Percentiles rank a stretch among this genome's conserved stretches.
Conservation (phyloP, 2,888 invertebrate genomes). For the Dicyrtoma fusca region DNA sequence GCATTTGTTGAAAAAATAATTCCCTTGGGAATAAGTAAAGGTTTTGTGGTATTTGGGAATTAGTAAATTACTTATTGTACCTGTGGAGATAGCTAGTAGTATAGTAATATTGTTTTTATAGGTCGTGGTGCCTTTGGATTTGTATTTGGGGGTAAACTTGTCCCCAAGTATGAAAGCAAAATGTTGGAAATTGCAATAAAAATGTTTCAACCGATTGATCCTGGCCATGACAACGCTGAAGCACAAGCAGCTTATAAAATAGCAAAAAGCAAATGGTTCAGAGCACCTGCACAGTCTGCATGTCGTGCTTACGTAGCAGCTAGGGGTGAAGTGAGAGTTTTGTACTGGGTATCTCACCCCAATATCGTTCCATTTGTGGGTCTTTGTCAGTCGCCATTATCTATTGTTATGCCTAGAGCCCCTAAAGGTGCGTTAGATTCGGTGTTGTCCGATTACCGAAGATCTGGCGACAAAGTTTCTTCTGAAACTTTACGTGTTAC, state of each 20-base stretch:
- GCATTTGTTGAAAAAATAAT: no score
- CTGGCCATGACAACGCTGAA: slow-evolving; percentile 70
- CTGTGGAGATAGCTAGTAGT: neutral
- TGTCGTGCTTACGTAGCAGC: slow-evolving; percentile 97
- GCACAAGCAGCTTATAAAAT: slow-evolving; percentile 69
- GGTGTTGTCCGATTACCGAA: slow-evolving; percentile 79
- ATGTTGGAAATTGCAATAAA: slow-evolving; percentile 58
- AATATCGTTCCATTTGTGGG: slow-evolving; percentile 86
- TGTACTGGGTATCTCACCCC: slow-evolving; percentile 81
- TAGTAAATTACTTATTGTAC: no score
- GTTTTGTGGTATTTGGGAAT: neutral
- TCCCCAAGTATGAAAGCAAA: slow-evolving; percentile 53
- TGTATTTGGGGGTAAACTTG: slow-evolving; percentile 75
- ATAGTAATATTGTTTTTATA: slow-evolving; percentile 59
- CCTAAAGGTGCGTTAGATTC: slow-evolving; percentile 89
- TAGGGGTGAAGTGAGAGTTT: slow-evolving; percentile 88
- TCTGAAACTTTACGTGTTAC: slow-evolving; percentile 80
- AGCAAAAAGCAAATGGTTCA: slow-evolving; percentile 86
- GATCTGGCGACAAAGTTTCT: slow-evolving; percentile 80
- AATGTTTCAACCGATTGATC: slow-evolving; percentile 92
- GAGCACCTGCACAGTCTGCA: slow-evolving; percentile 87
- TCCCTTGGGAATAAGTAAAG: neutral
- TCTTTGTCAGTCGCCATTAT: slow-evolving; percentile 84
- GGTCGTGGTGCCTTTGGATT: slow-evolving; percentile 99
- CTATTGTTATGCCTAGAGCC: slow-evolving; percentile 85